Conservation (phyloP, 2,888 invertebrate genomes). For the Mongoloraphidia duomilia region DNA sequence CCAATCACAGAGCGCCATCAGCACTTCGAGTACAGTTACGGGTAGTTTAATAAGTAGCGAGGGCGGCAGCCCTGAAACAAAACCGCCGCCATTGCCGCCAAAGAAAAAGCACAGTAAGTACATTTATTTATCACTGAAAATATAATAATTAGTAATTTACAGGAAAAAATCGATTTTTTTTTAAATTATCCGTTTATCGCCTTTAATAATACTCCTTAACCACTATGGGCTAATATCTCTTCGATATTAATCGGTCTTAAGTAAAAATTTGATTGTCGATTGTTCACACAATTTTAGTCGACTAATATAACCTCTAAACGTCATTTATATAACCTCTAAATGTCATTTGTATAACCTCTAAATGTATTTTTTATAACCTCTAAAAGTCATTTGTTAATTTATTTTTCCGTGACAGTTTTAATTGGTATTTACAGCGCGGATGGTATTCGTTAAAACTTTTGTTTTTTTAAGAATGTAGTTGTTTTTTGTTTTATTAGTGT, state of each 20-base stretch:
- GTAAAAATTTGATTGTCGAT: too few relatives aligned
- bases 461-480: not conserved
- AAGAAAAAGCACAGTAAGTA: constrained; percentile 93
- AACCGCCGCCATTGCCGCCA: constrained; percentile 79
- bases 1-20: constrained; percentile 23
- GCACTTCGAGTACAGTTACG: constrained; percentile 1
- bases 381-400: not conserved
- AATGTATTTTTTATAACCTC: too few relatives aligned
- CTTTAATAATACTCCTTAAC: too few relatives aligned
- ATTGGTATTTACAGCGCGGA: not conserved
- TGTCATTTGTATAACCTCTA: too few relatives aligned
- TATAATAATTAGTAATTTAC: constrained; percentile 2
- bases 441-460: not conserved
- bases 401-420: not conserved
- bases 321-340: too few relatives aligned
- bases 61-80: constrained; percentile 37
- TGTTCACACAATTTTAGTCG: too few relatives aligned
- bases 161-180: too few relatives aligned
- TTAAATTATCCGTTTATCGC: too few relatives aligned
- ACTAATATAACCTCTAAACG: too few relatives aligned
- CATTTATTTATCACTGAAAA: constrained; percentile 8
- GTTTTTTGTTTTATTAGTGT: constrained; percentile 9
- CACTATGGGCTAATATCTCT: too few relatives aligned
- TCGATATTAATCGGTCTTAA: too few relatives aligned
- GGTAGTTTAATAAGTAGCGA: constrained; percentile 18